A percentile compares a stretch with the other conserved stretches of the same genome.
Conservation (phyloP, 2,113 vertebrate species). For the Eulemur rufifrons region DNA sequence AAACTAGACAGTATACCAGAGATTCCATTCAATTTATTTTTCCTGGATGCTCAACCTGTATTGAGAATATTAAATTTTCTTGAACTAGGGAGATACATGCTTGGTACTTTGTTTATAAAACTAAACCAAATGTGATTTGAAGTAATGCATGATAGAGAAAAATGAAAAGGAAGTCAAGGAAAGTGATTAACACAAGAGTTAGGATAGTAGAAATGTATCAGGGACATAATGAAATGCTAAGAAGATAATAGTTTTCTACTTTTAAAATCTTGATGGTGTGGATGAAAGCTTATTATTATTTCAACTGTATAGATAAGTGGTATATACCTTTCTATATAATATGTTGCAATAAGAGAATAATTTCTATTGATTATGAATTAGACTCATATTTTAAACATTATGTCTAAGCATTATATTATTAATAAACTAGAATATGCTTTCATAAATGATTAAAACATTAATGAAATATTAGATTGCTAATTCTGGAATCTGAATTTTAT, state of each 20-base stretch:
- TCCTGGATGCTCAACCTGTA: neutral
- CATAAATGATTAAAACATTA: conserved; percentile 63
- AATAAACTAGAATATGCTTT: conserved; percentile 18
- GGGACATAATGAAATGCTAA: neutral
- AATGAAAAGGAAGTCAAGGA: neutral
- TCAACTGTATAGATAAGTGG: neutral
- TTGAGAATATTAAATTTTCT: neutral
- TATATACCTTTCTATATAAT: neutral
- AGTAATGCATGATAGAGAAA: neutral
- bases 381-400: conserved; percentile 8
- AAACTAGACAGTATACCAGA: neutral
- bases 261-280: neutral
- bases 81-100: neutral
- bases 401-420: conserved; percentile 40
- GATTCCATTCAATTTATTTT: neutral
- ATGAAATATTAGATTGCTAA: conserved; percentile 50
- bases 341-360: neutral
- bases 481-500: conserved; percentile 38
- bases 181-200: neutral
- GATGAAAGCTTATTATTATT: neutral
- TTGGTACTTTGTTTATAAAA: neutral
- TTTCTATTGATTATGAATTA: neutral
- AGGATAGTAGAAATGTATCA: neutral
- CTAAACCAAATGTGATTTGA: neutral
- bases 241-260: neutral